Evolutionary conservation across 2,888 invertebrate genomes (phyloP).

Genomic region (Rhagophthalmus giganteus): DNA sequence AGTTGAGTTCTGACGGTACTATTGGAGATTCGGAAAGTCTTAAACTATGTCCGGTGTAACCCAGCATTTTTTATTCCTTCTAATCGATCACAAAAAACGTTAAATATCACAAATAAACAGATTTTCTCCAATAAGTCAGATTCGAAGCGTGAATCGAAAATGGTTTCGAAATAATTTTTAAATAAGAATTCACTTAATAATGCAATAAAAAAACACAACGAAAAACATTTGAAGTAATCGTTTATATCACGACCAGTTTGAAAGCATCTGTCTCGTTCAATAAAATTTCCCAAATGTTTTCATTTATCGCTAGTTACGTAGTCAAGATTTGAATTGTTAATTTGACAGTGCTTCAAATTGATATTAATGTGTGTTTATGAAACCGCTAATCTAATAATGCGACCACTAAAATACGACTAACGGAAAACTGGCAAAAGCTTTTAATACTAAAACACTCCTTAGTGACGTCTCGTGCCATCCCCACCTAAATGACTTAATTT

Average conservation of each 20-base stretch:
- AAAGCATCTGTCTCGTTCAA: conserved; percentile 33
- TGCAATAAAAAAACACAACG: too few relatives aligned
- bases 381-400: conserved; percentile 48
- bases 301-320: conserved; percentile 27
- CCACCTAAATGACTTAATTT: conserved; percentile 46
- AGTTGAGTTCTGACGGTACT: conserved; percentile 31
- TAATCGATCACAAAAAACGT: too few relatives aligned
- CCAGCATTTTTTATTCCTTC: conserved; percentile 43
- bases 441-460: conserved; percentile 46
- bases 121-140: too few relatives aligned
- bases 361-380: conserved; percentile 53
- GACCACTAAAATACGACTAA: conserved; percentile 43
- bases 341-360: conserved; percentile 45
- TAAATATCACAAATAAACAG: background rate
- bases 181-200: too few relatives aligned
- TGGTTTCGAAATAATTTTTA: too few relatives aligned
- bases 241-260: conserved; percentile 20
- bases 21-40: conserved; percentile 31
- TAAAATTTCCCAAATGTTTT: conserved; percentile 30
- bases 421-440: conserved; percentile 48
- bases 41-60: conserved; percentile 42
- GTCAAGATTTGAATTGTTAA: conserved; percentile 35
- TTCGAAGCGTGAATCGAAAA: too few relatives aligned
- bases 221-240: too few relatives aligned
- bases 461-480: conserved; percentile 42